Conservation (phyloP, 2,113 vertebrate genomes). For the Elephas maximus region DNA sequence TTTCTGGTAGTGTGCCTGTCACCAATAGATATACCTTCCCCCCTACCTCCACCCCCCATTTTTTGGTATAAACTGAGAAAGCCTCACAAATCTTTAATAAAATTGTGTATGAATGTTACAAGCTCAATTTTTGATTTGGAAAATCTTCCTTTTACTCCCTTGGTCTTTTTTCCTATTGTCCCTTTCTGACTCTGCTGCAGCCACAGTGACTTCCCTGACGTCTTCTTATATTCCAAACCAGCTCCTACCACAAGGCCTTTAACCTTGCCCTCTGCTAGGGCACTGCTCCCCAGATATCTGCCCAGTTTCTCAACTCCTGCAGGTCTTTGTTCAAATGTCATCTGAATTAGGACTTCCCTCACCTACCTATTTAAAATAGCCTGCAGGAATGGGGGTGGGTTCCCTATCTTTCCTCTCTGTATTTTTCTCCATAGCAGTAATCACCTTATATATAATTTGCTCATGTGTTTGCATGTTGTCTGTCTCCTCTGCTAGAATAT, state of each 20-base stretch:
- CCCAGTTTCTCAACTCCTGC: neutral
- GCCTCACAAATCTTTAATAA: neutral
- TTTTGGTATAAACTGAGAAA: conserved; percentile 6
- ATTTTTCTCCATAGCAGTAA: neutral
- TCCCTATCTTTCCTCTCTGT: neutral
- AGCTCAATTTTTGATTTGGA: neutral
- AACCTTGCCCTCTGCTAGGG: neutral
- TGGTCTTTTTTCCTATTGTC: neutral
- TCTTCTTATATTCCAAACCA: neutral
- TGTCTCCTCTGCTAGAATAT: neutral
- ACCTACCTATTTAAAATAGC: neutral
- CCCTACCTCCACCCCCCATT: neutral
- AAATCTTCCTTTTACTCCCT: neutral
- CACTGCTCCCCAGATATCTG: neutral
- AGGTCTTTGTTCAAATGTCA: conserved; percentile 19
- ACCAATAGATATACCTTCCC: neutral
- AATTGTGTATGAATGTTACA: neutral
- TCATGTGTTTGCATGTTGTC: neutral
- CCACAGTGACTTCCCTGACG: neutral
- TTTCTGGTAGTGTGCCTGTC: neutral
- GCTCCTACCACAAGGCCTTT: neutral
- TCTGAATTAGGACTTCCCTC: neutral
- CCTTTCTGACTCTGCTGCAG: neutral
- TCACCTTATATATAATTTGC: neutral
- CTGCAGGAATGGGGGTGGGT: neutral